Base-by-base conservation (phyloP, 2,113 vertebrate genomes). In the Mormoops blainvillei region DNA sequence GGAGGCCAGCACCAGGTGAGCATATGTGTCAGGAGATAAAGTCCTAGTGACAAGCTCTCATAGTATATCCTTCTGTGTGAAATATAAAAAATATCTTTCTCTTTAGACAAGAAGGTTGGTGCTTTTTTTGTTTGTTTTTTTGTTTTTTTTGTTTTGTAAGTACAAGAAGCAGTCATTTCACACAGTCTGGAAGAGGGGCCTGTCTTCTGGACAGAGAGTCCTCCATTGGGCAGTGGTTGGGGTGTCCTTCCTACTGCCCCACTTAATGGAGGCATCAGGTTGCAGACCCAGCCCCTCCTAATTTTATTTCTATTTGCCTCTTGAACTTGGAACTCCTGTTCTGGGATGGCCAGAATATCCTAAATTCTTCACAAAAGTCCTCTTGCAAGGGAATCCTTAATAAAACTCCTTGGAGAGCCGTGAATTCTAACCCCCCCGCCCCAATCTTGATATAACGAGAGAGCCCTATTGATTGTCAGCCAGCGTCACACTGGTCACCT, bases 221-320 rank as follows among this genome's bases (percentile, higher is more conserved):
- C 28, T 67, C 24, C 77, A 45, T 28, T 94, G 26, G 28, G 73
- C 20, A 70, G 28, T 80, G 74, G 19, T 81, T 82, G 48, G 45
- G 8, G 7, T 74, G 16, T 43, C 7, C 5, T 70, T 92, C 38
- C 22, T 92, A 41, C 24, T 26, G 6, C 13, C 7, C 41, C 63
- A 81, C 6, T 52, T 63, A 74, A 45, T 70, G 14, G 43, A 22
- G 26, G 7, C 43, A 81, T 94, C 43, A 94, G 58, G 12, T 76
- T 87, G 5, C 18, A 92, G 61, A 38, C 56, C 13, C 16, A 67
- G 20, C 4, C 4, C 3, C 36, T 92, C 22, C 48, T 83, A 63
- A 82, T 84, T 94, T 97, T 89, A 74, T 86, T 93, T 94, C 43
- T 11, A 68, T 63, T 93, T 97, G 33, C 48, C 11, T 87, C 4